phyloP scores from a whole-genome alignment of 2,888 invertebrate genomes.

The Platycheirus albimanus region DNA sequence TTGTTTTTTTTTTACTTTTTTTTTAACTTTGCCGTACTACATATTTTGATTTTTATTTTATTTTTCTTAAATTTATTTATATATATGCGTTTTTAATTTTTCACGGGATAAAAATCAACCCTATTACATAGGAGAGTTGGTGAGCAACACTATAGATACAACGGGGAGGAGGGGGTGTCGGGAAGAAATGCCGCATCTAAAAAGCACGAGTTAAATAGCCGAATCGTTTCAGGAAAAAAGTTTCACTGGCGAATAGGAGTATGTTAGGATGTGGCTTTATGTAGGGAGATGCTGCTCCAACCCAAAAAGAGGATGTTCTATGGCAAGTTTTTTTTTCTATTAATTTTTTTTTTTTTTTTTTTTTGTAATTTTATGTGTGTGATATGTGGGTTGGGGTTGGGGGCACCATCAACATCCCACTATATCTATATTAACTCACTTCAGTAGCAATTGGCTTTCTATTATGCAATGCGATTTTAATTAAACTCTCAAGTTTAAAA shows the following conservation, averaged over 20 bases:
- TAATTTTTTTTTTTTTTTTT: constrained; percentile 10
- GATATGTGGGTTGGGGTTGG: constrained; percentile 13
- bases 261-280: constrained; percentile 70
- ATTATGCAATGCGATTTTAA: constrained; percentile 53
- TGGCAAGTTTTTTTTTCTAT: constrained; percentile 42
- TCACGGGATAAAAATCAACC: constrained; percentile 59
- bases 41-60: constrained; percentile 69
- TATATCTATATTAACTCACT: constrained; percentile 24
- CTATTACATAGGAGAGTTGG: constrained; percentile 58
- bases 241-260: constrained; percentile 68
- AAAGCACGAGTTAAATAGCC: constrained; percentile 71
- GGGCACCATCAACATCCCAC: neutral
- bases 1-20: constrained; percentile 23
- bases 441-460: constrained; percentile 32
- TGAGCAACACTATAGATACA: constrained; percentile 9
- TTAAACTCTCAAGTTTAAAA: constrained; percentile 55
- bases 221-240: constrained; percentile 58
- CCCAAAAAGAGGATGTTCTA: constrained; percentile 65
- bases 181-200: constrained; percentile 50
- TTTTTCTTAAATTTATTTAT: constrained; percentile 71
- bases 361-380: constrained; percentile 8
- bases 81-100: constrained; percentile 70
- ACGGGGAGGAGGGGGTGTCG: neutral
- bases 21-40: constrained; percentile 44
- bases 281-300: constrained; percentile 32